Percentiles rank a stretch among this genome's conserved stretches.
phyloP scores from a whole-genome alignment of 1,140 invertebrate genomes.

The Musca vetustissima region DNA sequence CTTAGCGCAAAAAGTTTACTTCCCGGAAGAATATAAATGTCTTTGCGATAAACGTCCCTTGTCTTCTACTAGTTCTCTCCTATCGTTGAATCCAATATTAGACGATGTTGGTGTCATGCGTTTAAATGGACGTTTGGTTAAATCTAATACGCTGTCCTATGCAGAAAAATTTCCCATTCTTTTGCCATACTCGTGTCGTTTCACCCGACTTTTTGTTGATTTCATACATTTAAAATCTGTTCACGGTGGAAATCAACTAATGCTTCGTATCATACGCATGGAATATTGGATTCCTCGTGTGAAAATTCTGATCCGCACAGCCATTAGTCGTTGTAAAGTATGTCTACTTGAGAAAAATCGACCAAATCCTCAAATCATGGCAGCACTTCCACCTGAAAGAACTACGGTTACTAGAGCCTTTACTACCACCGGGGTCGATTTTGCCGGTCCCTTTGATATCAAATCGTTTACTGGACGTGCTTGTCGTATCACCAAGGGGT shows the following conservation, averaged over 20 bases:
- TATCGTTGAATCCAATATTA: neutral
- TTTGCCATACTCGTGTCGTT: neutral
- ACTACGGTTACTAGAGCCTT: too few relatives aligned
- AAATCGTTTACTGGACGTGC: too few relatives aligned
- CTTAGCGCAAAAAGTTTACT: neutral
- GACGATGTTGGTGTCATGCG: slow-evolving; percentile 24
- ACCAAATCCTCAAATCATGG: too few relatives aligned
- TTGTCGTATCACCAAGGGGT: too few relatives aligned
- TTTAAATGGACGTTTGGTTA: neutral
- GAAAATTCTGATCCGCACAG: too few relatives aligned
- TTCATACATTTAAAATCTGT: neutral
- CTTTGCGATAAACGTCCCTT: neutral
- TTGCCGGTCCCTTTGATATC: too few relatives aligned
- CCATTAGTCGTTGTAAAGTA: too few relatives aligned
- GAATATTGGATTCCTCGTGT: slow-evolving; percentile 27
- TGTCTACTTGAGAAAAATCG: too few relatives aligned
- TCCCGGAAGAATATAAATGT: neutral
- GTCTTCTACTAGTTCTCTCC: neutral
- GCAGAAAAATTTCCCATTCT: neutral
- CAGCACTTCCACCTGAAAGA: too few relatives aligned
- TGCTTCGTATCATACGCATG: too few relatives aligned
- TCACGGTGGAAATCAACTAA: slow-evolving; percentile 9
- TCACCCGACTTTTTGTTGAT: slow-evolving; percentile 38
- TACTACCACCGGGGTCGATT: too few relatives aligned
- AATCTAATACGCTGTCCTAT: neutral